phyloP scores from a whole-genome alignment of 2,797 vertebrate species.

The Peromyscus melanophrys region DNA sequence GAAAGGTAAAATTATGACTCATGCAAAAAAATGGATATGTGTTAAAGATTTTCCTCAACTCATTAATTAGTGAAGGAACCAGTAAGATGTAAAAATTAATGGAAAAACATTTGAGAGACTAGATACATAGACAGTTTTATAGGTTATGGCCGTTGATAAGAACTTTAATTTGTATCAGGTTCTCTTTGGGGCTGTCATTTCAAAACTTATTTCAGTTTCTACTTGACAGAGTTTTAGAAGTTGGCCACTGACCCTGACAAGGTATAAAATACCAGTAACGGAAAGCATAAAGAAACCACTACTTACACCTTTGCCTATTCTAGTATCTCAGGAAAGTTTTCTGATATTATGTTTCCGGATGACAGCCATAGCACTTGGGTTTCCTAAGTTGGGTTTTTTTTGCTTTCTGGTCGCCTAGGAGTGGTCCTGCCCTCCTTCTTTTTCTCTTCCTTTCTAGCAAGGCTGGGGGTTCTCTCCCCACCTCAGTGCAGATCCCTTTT shows the following conservation, averaged over 20 bases:
- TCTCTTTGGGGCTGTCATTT: neutral
- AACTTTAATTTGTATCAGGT: neutral
- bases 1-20: constrained; percentile 50
- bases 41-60: constrained; percentile 65
- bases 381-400: neutral
- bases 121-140: neutral
- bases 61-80: constrained; percentile 43
- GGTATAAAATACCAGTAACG: constrained; percentile 8
- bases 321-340: neutral
- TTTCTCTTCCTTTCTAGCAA: neutral
- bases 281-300: neutral
- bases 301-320: constrained; percentile 11
- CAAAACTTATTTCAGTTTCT: neutral
- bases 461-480: neutral
- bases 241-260: neutral
- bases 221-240: constrained; percentile 3
- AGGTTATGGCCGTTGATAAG: neutral
- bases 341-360: neutral
- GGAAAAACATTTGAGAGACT: constrained; percentile 15
- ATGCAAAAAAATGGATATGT: constrained; percentile 1
- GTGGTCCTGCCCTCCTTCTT: neutral
- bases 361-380: neutral
- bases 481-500: neutral
- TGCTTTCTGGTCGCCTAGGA: neutral
- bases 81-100: constrained; percentile 45